Evolutionary conservation across 2,888 invertebrate genomes (phyloP), one percentile per base, ranked within the genome.

Genomic region (Chouioia cunea): DNA sequence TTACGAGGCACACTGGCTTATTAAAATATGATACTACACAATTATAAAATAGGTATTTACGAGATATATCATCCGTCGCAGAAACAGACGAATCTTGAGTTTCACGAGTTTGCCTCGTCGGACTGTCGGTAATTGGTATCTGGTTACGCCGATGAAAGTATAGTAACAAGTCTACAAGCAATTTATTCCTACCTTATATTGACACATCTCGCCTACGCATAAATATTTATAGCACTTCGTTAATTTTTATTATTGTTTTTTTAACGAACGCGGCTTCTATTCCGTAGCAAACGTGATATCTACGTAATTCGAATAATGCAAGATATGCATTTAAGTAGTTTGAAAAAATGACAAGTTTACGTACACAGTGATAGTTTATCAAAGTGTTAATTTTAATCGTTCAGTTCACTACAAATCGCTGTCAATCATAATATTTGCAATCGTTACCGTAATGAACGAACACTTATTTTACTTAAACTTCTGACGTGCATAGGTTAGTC

Each of bases 111-210:
- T 47, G 48, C 22, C 48, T 79, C 78, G 78, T 79, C 75, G 74
- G 81, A 80, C 79, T 78, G 70, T 79, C 83, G 80, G 81, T 85
- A 85, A 85, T 85, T 85, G 85, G 85, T 80, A 77, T 85, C 80
- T 68, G 78, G 83, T 85, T 85, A 82, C 85, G 76, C 70, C 80
- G 79, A 79, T 81, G 79, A 81, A 80, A 77, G 77, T 78, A 78
- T 79, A 80, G 70, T 79, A 73, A 78, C 77, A 73, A 70, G 74
- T 66, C 44, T 71, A 73, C 68, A 65, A 71, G 74, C 46, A 74
- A 73, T 76, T 79, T 79, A 78, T 76, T 66, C 52, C 0, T 74
- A 75, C 73, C 70, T 76, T 77, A 74, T 74, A 80, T 77, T 73
- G 76, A 65, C 73, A 76, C 74, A 73, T 77, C 77, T 73, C 76